A percentile compares a stretch with the other conserved stretches of the same genome.
phyloP scores from a whole-genome alignment of 1,140 invertebrate species.

The Procambarus clarkii region DNA sequence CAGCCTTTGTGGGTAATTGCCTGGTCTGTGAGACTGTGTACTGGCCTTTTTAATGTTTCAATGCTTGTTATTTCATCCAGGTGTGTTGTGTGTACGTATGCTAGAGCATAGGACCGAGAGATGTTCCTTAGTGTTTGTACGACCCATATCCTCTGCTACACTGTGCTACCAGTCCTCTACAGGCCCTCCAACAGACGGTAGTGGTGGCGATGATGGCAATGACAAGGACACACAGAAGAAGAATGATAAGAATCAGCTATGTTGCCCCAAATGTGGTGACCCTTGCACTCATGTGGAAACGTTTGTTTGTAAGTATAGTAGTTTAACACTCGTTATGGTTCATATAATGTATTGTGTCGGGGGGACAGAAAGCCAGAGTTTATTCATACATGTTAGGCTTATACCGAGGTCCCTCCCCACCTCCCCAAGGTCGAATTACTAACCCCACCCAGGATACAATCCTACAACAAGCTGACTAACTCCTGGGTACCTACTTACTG shows the following conservation, averaged over 20 bases:
- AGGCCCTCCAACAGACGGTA: conserved; percentile 55
- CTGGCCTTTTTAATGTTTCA: too few relatives aligned
- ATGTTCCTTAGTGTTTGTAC: conserved; percentile 1
- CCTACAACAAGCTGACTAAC: too few relatives aligned
- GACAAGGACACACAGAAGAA: conserved; percentile 58
- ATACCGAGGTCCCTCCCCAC: too few relatives aligned
- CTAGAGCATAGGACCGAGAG: neutral
- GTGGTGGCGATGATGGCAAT: conserved; percentile 35
- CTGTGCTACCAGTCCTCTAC: conserved; percentile 34
- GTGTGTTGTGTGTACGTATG: conserved; percentile 33
- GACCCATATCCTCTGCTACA: conserved; percentile 17
- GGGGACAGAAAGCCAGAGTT: too few relatives aligned
- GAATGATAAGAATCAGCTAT: conserved; percentile 60
- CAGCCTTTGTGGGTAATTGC: too few relatives aligned
- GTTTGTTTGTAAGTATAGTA: conserved; percentile 88
- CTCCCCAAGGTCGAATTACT: too few relatives aligned
- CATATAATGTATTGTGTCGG: too few relatives aligned
- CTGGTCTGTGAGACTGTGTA: too few relatives aligned
- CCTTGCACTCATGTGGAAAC: conserved; percentile 97
- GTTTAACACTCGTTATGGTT: too few relatives aligned
- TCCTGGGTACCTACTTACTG: too few relatives aligned
- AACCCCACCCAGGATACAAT: too few relatives aligned
- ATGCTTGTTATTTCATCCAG: neutral
- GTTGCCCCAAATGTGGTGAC: conserved; percentile 95
- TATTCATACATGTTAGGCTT: too few relatives aligned